A percentile compares a stretch with the other conserved stretches of the same genome.
These are phyloP conservation scores for Platycheirus albimanus DNA, from an alignment of 2,888 invertebrate genomes.

Conservation along the genomic window DNA sequence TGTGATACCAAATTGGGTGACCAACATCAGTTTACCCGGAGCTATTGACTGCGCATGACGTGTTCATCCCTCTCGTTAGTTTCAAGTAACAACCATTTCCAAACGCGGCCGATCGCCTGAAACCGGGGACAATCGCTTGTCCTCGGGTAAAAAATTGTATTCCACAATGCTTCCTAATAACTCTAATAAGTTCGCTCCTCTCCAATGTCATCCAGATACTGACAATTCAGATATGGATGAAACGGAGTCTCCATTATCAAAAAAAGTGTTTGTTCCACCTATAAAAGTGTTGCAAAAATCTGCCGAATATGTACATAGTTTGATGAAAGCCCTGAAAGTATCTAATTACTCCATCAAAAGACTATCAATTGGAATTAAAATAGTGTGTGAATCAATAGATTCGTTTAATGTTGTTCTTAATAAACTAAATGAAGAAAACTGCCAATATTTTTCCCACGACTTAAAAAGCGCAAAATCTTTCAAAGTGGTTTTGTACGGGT, in stretches of 20 bases:
- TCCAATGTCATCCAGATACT: not conserved
- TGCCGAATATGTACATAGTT: not conserved
- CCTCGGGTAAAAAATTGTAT: not conserved
- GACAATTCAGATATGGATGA: not conserved
- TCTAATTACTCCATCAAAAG: not conserved
- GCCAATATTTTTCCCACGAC: too few relatives aligned
- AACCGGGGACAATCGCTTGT: not conserved
- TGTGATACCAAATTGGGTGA: too few relatives aligned
- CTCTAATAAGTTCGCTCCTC: not conserved
- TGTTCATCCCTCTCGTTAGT: constrained; percentile 14
- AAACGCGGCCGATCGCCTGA: not conserved
- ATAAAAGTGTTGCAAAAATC: not conserved
- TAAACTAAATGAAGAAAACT: too few relatives aligned
- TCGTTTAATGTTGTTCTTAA: too few relatives aligned
- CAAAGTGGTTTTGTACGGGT: too few relatives aligned
- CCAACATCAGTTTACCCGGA: not conserved
- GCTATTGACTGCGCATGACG: constrained; percentile 16
- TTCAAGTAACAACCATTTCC: not conserved
- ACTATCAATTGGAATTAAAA: not conserved
- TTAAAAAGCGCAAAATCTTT: too few relatives aligned
- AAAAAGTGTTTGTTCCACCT: not conserved
- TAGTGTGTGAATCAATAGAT: too few relatives aligned
- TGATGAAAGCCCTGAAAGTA: not conserved
- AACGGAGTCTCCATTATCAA: not conserved
- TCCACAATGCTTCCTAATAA: not conserved